Base-by-base conservation (phyloP, 2,888 invertebrate genomes). In the Sturmia bella region DNA sequence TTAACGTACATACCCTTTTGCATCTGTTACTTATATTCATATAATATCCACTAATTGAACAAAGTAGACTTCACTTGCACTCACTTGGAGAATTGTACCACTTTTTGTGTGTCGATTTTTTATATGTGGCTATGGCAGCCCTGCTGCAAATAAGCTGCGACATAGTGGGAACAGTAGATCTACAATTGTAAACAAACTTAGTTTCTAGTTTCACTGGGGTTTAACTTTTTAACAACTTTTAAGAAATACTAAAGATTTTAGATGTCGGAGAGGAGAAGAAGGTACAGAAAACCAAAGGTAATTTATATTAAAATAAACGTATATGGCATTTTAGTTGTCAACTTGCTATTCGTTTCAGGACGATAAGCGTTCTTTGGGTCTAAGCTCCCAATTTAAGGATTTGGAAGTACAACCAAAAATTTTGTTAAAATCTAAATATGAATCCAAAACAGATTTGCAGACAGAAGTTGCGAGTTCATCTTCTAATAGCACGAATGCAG, bases 321-420 rank as follows among this genome's bases (percentile, higher is more conserved):
- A n/a, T n/a, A n/a, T n/a, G n/a, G n/a, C n/a, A 45, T 19, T 1
- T 43, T 1, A 45, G 39, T 2, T 19, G 24, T 1, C 7, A 27
- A 4, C 27, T 27, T 27, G 27, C 2, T 68, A 12, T 19, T 27
- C 43, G 4, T 37, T 52, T 17, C 17, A 82, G 57, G 86, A 88
- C 54, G 85, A 86, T 3, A 86, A 86, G 45, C 85, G 87, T 0
- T 87, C 88, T 0, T 85, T 89, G 9, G 89, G 88, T 13, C 85
- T 90, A 5, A 78, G 9, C 7, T 69, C 69, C 0, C 69, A 78
- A 32, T 59, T 74, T n/a, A 73, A 80, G 61, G 80, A 56, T 5
- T 66, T 15, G 72, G 82, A 85, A 6, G 80, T 88, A 9, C 91
- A 90, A 75, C 91, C 90, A 3, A 91, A 90, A 85, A 90, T 91